phyloP scores from a whole-genome alignment of 2,113 vertebrate genomes.

The Anser cygnoides region DNA sequence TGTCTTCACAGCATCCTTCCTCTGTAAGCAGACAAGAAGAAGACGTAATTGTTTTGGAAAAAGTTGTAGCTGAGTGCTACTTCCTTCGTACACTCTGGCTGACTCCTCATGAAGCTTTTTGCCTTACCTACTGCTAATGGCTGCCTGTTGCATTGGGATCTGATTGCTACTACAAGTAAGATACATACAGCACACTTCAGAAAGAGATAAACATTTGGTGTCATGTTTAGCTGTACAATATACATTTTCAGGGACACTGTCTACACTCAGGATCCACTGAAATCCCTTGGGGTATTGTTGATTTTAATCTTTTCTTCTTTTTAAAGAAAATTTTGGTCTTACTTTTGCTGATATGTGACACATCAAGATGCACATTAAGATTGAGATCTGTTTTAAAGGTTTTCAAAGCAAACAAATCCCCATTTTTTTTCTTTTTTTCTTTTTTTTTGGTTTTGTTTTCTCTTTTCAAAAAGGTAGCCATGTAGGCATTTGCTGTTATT shows the following conservation, averaged over 20 bases:
- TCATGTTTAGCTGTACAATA: neutral
- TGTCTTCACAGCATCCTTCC: neutral
- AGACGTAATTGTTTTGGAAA: neutral
- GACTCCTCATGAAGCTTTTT: neutral
- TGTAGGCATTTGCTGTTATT: neutral
- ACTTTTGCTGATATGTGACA: neutral
- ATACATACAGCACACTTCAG: neutral
- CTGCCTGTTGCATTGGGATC: neutral
- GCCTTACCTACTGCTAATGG: neutral
- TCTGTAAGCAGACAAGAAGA: neutral
- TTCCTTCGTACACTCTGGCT: neutral
- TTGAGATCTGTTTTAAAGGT: neutral
- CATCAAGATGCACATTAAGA: neutral
- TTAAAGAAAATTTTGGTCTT: neutral
- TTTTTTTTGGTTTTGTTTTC: neutral
- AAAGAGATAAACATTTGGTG: neutral
- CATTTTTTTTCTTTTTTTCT: too few relatives aligned
- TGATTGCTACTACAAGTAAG: neutral
- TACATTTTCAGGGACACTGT: neutral
- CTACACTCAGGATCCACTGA: neutral
- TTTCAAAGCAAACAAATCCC: neutral
- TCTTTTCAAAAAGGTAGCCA: neutral
- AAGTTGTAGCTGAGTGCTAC: neutral
- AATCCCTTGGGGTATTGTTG: neutral
- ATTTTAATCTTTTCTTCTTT: neutral